Conservation (phyloP, 2,888 invertebrate genomes). For the Hemistola chrysoprasaria region DNA sequence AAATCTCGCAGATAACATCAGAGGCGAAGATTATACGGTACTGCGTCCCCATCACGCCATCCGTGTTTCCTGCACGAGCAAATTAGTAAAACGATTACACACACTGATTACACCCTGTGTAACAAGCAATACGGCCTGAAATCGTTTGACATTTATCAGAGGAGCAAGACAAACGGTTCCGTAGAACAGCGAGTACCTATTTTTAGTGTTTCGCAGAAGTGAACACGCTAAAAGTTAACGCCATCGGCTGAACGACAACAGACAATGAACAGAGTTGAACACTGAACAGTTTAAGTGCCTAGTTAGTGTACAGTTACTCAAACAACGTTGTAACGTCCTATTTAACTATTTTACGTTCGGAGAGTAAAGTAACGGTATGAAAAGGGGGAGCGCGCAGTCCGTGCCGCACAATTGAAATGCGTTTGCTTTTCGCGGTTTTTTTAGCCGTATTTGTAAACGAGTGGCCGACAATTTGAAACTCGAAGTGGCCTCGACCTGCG, state of each 20-base stretch:
- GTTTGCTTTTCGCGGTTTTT: conserved; percentile 17
- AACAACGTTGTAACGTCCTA: conserved; percentile 25
- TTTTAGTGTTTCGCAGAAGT: conserved; percentile 76
- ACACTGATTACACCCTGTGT: too few species aligned
- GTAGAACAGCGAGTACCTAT: conserved; percentile 62
- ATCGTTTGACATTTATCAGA: conserved; percentile 25
- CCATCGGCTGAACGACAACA: conserved; percentile 51
- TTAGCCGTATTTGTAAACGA: conserved; percentile 3
- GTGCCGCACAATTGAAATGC: conserved; percentile 23
- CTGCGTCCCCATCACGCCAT: conserved; percentile 73
- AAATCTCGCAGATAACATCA: conserved; percentile 80
- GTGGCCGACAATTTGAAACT: not conserved
- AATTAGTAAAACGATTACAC: conserved; percentile 73
- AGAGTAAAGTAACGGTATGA: not conserved
- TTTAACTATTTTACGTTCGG: conserved; percentile 20
- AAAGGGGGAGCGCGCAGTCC: not conserved
- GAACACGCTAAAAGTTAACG: conserved; percentile 60
- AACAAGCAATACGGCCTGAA: too few species aligned
- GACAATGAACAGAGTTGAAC: conserved; percentile 66
- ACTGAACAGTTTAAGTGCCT: conserved; percentile 53
- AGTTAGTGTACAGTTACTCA: conserved; percentile 54
- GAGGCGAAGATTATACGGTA: conserved; percentile 78
- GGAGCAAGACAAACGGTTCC: conserved; percentile 28
- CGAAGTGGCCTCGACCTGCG: conserved; percentile 49
- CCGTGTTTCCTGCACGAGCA: conserved; percentile 78